phyloP scores from a whole-genome alignment of 2,888 invertebrate species.

The Agriopis aurantiaria region DNA sequence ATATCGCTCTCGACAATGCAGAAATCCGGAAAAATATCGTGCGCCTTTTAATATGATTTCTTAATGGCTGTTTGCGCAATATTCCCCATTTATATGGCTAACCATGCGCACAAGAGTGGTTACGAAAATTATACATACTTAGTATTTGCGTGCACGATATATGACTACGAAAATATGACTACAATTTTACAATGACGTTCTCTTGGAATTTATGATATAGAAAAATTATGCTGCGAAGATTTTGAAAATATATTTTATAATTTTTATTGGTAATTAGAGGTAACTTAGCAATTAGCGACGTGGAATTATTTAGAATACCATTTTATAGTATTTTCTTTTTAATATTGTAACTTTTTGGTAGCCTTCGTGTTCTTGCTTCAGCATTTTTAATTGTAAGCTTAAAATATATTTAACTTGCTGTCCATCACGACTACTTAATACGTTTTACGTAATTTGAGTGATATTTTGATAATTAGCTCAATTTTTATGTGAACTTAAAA shows the following conservation, averaged over 20 bases:
- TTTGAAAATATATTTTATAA: slow-evolving; percentile 36
- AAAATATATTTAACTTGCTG: slow-evolving; percentile 51
- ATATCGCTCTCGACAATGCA: neutral
- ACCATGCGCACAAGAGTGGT: no score
- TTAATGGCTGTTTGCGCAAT: no score
- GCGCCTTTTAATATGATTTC: neutral
- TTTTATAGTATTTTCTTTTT: slow-evolving; percentile 59
- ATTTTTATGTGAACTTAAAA: slow-evolving; percentile 72
- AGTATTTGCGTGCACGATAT: no score
- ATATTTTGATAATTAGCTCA: slow-evolving; percentile 72
- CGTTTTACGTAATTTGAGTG: slow-evolving; percentile 71
- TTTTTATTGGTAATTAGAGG: slow-evolving; percentile 35
- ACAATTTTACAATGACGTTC: slow-evolving; percentile 14
- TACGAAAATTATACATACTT: no score
- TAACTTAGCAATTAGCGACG: slow-evolving; percentile 78
- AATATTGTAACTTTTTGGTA: slow-evolving; percentile 57
- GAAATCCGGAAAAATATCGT: neutral
- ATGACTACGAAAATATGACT: slow-evolving; percentile 11
- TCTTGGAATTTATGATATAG: slow-evolving; percentile 15
- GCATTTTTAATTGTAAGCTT: slow-evolving; percentile 61
- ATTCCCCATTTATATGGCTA: no score
- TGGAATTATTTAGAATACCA: slow-evolving; percentile 52
- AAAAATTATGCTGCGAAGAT: slow-evolving; percentile 26
- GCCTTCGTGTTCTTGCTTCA: slow-evolving; percentile 69
- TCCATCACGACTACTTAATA: slow-evolving; percentile 70